A percentile compares a stretch with the other conserved stretches of the same genome.
These are phyloP conservation scores for Calonectris borealis DNA, from an alignment of 2,113 vertebrate species.

Conservation along the genomic window DNA sequence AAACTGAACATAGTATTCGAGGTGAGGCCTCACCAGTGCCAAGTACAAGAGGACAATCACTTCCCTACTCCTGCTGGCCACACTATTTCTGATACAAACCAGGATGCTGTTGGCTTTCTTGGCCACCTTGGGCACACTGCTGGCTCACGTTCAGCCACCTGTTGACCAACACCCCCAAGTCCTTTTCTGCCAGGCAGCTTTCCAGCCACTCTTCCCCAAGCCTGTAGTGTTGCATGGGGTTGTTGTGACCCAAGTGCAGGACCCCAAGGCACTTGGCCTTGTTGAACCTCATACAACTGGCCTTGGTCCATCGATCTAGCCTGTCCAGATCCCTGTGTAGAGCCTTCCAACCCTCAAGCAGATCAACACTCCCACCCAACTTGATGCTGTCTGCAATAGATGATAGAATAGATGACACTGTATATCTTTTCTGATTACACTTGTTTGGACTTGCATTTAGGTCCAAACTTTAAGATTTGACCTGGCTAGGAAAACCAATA, in stretches of 20 bases:
- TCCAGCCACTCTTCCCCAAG: too few species aligned
- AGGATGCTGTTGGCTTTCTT: too few species aligned
- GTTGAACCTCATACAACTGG: background rate
- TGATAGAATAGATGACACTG: background rate
- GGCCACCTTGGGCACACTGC: too few species aligned
- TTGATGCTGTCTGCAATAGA: background rate
- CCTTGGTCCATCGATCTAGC: background rate
- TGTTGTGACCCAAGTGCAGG: background rate
- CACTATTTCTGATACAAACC: too few species aligned
- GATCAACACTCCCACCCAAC: background rate
- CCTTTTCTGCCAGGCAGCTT: too few species aligned
- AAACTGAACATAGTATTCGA: too few species aligned
- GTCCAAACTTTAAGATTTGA: background rate
- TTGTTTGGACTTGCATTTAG: background rate
- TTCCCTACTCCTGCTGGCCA: too few species aligned
- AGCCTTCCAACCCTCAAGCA: background rate
- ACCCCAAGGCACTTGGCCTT: background rate
- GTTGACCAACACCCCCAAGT: too few species aligned
- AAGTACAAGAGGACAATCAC: too few species aligned
- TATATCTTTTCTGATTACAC: background rate
- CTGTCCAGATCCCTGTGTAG: background rate
- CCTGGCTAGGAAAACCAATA: background rate
- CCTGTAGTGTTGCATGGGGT: background rate
- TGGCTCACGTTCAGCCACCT: too few species aligned
- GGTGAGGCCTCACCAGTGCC: too few species aligned